Percentiles rank a stretch among this genome's conserved stretches.
phyloP scores from a whole-genome alignment of 1,140 invertebrate species.

The Euura saliciscinereae region DNA sequence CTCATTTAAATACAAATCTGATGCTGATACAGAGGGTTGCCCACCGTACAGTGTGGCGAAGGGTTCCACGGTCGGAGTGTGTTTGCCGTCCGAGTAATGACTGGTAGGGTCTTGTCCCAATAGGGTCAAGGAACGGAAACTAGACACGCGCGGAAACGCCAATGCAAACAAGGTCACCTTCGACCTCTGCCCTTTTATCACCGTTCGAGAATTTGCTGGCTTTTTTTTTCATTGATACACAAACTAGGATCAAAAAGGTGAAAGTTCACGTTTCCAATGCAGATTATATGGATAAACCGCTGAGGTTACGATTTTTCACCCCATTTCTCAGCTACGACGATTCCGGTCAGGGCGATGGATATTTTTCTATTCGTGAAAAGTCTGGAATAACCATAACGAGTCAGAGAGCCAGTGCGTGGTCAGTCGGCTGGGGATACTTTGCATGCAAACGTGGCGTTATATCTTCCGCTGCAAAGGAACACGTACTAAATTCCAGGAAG shows the following conservation, averaged over 20 bases:
- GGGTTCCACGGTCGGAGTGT: constrained; percentile 55
- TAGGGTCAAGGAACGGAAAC: constrained; percentile 36
- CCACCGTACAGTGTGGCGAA: constrained; percentile 27
- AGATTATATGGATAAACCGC: no score
- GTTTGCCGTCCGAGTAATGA: constrained; percentile 61
- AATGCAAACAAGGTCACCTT: constrained; percentile 50
- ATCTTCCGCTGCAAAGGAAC: constrained; percentile 14
- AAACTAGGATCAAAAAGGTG: no score
- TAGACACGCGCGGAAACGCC: constrained; percentile 51
- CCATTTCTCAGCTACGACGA: constrained; percentile 38
- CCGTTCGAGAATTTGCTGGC: no score
- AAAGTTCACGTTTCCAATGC: no score
- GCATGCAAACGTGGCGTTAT: constrained; percentile 36
- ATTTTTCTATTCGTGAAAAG: constrained; percentile 21
- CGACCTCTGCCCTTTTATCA: neutral
- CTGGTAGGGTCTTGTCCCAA: constrained; percentile 43
- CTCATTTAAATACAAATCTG: constrained; percentile 64
- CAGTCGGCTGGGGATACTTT: constrained; percentile 41
- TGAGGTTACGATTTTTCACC: constrained; percentile 33
- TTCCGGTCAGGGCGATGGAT: constrained; percentile 28
- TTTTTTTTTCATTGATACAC: no score
- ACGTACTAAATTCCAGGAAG: constrained; percentile 2
- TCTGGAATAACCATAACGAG: constrained; percentile 21
- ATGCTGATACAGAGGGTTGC: constrained; percentile 49
- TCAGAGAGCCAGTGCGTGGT: constrained; percentile 30